Percentiles rank a stretch among this genome's conserved stretches.
Conservation (phyloP, 2,888 invertebrate species). For the Peribatodes rhomboidaria region DNA sequence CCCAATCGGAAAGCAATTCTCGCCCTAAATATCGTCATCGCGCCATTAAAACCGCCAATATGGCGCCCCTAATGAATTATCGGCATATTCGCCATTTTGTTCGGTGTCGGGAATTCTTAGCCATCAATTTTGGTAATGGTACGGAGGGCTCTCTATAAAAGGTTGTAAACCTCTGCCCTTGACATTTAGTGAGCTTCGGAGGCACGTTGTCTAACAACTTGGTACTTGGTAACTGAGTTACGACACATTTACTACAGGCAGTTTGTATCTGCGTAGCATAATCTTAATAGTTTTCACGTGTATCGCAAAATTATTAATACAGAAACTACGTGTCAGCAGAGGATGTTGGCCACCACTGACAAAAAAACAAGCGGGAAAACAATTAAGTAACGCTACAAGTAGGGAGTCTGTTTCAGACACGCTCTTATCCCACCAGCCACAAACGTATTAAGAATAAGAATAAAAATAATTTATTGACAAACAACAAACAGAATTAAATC, state of each 20-base stretch:
- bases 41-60: slow-evolving; percentile 53
- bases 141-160: slow-evolving; percentile 31
- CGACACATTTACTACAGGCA: slow-evolving; percentile 1
- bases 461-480: too few relatives aligned
- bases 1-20: slow-evolving; percentile 46
- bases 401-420: too few relatives aligned
- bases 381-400: too few relatives aligned
- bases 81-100: slow-evolving; percentile 39
- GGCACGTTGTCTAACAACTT: slow-evolving; percentile 28
- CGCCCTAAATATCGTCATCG: slow-evolving; percentile 54
- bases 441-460: too few relatives aligned
- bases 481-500: too few relatives aligned
- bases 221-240: slow-evolving; percentile 7
- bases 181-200: slow-evolving; percentile 33
- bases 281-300: too few relatives aligned
- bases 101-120: slow-evolving; percentile 39
- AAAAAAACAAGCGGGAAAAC: too few relatives aligned
- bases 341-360: too few relatives aligned
- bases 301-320: too few relatives aligned
- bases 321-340: too few relatives aligned
- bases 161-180: slow-evolving; percentile 44
- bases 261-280: too few relatives aligned
- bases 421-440: too few relatives aligned
- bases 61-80: slow-evolving; percentile 48
- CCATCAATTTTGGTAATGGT: slow-evolving; percentile 40